Evolutionary conservation across 2,113 vertebrate genomes (phyloP), one percentile per base, ranked within the genome.

Genomic region (Proteles cristata): DNA sequence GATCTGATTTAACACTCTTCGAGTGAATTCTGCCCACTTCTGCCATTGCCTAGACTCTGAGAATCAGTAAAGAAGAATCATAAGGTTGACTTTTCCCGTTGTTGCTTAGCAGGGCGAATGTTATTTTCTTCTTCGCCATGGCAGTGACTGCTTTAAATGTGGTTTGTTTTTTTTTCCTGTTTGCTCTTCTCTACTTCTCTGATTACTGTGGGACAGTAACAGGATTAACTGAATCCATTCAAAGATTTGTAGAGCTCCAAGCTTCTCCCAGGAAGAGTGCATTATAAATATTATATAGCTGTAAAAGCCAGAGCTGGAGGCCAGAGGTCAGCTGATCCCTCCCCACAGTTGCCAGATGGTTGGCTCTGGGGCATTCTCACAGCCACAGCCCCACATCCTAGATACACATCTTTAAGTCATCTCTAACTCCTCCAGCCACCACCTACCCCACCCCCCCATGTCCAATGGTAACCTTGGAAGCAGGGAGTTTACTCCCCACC

Each of bases 211-310:
- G 66, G 93, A 90, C 58, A 45, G 90, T 94, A 95, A 92, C 89
- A 96, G 71, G 87, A 94, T 93, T 91, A 94, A 93, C 94, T 21
- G 26, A 73, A 87, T 95, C 80, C 84, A 48, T 88, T 85, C 65
- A 68, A 88, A 96, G 87, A 87, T 39, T 16, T 66, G 33, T 21
- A 39, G 55, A 1, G 2, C 86, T 55, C 90, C 58, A 43, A 69
- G 55, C 65, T 53, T 96, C 92, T 96, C 92, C 82, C 55, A n/a
- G 89, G 82, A 94, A 96, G 94, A 97, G 21, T 53, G 69, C 23
- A 61, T 96, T 86, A 87, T 94, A 94, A 93, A 94, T 93, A 97
- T 93, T 73, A 96, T 48, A 92, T 26, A 88, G 92, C 63, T 84
- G 35, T 93, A 80, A 93, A 93, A 55, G n/a, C 35, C 68, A 50